Conservation (phyloP, 2,797 vertebrate species). For the Pseudomugil tenellus region DNA sequence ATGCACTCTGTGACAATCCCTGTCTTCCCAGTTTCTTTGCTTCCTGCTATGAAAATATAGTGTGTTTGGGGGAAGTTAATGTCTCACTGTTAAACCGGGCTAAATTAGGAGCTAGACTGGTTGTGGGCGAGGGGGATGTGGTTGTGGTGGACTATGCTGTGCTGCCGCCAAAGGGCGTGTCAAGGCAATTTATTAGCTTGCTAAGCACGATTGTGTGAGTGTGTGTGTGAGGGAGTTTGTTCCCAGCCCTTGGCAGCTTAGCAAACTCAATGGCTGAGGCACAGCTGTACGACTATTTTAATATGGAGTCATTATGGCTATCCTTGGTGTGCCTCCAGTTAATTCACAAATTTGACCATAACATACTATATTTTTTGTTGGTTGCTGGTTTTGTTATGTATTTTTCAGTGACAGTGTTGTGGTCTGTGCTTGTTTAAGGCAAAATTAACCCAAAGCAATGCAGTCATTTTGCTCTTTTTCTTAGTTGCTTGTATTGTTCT, state of each 20-base stretch:
- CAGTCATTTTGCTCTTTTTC: conserved; percentile 40
- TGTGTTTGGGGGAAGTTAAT: conserved; percentile 50
- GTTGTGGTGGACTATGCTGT: conserved; percentile 65
- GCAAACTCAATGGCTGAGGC: conserved; percentile 74
- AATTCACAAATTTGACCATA: conserved; percentile 78
- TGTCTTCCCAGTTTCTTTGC: conserved; percentile 36
- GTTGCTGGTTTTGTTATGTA: neutral
- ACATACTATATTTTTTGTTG: conserved; percentile 26
- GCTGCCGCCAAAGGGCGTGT: conserved; percentile 75
- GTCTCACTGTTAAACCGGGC: conserved; percentile 68
- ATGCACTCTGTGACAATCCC: conserved; percentile 21
- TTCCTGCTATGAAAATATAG: conserved; percentile 50
- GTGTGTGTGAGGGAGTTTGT: conserved; percentile 38
- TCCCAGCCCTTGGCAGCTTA: conserved; percentile 73
- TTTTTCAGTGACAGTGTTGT: conserved; percentile 31
- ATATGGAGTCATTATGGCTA: conserved; percentile 79
- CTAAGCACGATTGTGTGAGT: conserved; percentile 53
- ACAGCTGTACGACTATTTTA: conserved; percentile 80
- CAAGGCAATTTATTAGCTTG: conserved; percentile 75
- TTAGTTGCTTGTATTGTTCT: conserved; percentile 17
- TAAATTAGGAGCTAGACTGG: conserved; percentile 75
- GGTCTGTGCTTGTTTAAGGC: conserved; percentile 32
- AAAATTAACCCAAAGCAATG: conserved; percentile 55
- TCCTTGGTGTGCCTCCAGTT: conserved; percentile 73
- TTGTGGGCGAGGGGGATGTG: conserved; percentile 74